Percentiles rank a stretch among this genome's conserved stretches.
These are phyloP conservation scores for Saccopteryx leptura DNA, from an alignment of 2,113 vertebrate genomes.

Conservation along the genomic window DNA sequence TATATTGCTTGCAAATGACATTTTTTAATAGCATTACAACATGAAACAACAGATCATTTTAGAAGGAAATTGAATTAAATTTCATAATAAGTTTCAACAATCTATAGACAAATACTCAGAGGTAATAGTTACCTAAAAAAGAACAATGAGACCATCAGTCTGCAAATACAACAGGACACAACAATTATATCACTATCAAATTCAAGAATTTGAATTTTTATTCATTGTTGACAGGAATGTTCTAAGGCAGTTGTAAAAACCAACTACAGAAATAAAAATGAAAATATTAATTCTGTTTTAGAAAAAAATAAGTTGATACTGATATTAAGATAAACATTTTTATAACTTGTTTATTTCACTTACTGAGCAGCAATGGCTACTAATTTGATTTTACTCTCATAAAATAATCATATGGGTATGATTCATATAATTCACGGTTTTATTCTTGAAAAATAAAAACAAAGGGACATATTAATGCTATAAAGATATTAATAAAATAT, in stretches of 20 bases:
- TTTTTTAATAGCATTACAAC: slow-evolving; percentile 37
- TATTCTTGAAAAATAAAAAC: slow-evolving; percentile 3
- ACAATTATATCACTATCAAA: slow-evolving; percentile 47
- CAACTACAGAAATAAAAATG: slow-evolving; percentile 42
- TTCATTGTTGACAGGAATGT: not conserved
- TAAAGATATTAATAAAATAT: not conserved
- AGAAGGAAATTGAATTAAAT: slow-evolving; percentile 62
- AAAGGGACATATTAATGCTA: slow-evolving; percentile 6
- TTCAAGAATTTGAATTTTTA: slow-evolving; percentile 53
- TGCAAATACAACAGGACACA: slow-evolving; percentile 28
- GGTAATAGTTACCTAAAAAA: not conserved
- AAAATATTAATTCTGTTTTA: slow-evolving; percentile 51
- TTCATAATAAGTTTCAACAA: slow-evolving; percentile 21
- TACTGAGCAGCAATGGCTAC: not conserved
- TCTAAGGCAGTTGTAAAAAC: slow-evolving; percentile 61
- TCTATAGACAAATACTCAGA: slow-evolving; percentile 35
- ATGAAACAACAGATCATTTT: not conserved
- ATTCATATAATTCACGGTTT: slow-evolving; percentile 20
- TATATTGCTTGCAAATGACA: not conserved
- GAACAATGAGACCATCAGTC: slow-evolving; percentile 40
- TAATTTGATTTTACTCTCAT: not conserved
- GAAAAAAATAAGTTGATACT: slow-evolving; percentile 21
- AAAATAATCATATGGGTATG: not conserved
- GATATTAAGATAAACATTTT: slow-evolving; percentile 20
- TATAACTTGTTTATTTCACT: not conserved